Evolutionary conservation across 2,797 vertebrate genomes (phyloP), one percentile per base, ranked within the genome.

Genomic region (Lithobates sylvaticus): DNA sequence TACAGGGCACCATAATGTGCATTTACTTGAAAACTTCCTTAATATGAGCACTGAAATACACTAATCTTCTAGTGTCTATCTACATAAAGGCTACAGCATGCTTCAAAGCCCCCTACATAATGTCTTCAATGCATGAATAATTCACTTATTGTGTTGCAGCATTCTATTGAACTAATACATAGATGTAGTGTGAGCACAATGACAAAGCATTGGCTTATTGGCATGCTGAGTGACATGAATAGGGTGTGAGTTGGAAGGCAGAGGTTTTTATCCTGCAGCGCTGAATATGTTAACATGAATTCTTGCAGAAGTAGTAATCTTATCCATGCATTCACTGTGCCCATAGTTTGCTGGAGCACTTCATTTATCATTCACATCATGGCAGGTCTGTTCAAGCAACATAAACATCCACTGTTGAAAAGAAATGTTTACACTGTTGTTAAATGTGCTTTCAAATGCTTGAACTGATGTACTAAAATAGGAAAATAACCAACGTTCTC

Each of bases 351-450:
- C 36, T 50, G 5, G 79, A 86, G 47, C 47, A 72, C 18, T 58
- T 13, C 75, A 87, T 87, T 78, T 61, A 74, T 87, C 85, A 87
- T 68, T 78, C 16, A 12, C 67, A 67, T 68, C 69, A 74, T 87
- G 85, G 85, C 67, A 83, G 80, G 75, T 68, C 75, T 83, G 75
- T 44, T 58, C 73, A 69, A 67, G 68, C 73, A 83, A 83, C 58
- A 83, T 74, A 83, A 87, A 83, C 85, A 87, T 67, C 65, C 54
- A 78, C 42, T 83, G 81, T 26, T 83, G 47, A 70, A 67, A 29
- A 77, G 42, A 81, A 8, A 67, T 78, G 81, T 87, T 83, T 87
- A 82, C 54, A 50, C 54, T 73, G 85, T 32, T 72, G 78, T 83
- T 47, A 54, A 76, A 73, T 75, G 74, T 71, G 21, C 76, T 82